Evolutionary conservation across 2,797 vertebrate genomes (phyloP), one percentile per base, ranked within the genome.

Genomic region (Microctenopoma lineatum): DNA sequence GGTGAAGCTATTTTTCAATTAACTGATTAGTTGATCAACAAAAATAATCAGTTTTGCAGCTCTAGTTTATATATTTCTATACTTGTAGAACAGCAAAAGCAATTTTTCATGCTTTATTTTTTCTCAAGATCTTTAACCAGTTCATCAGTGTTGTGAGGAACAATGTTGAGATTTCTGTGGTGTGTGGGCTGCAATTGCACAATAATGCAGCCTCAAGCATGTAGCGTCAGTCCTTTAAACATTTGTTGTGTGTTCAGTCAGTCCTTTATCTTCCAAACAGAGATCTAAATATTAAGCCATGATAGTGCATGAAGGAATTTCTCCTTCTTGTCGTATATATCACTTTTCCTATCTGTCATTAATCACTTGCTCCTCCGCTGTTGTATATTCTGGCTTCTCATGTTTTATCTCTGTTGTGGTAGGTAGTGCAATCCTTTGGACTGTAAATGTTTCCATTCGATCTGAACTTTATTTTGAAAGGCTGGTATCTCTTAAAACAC

Each of bases 251-350:
- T 21, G 21, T 21, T 21, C 21, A 21, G 39, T 54, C 48, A 53
- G 26, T 41, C 34, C 46, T n/a, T 38, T 25, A n/a, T 53, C 52
- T 69, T 34, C 7, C 26, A 12, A 69, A 18, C 39, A 57, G 29
- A 48, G 44, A 27, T 73, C 42, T 51, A 34, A 78, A 38, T 73
- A 77, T 84, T 85, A 62, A 70, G 60, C 52, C 48, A 3, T 13
- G 42, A 68, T 36, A 56, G 34, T 4, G 11, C 26, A 56, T 60
- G 5, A 36, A 51, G 13, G 48, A 62, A 53, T 8, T 18, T 52
- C 36, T 53, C 14, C 34, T 14, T 57, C 27, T 21, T 21, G 21
- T 21, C 2, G 21, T 21, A 21, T 21, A 21, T 21, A 21, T 21
- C 21, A 21, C 21, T 21, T 8, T 61, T 62, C 47, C 34, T 59